These are phyloP conservation scores for Anseranas semipalmata DNA, from an alignment of 2,113 vertebrate genomes.

Conservation along the genomic window DNA sequence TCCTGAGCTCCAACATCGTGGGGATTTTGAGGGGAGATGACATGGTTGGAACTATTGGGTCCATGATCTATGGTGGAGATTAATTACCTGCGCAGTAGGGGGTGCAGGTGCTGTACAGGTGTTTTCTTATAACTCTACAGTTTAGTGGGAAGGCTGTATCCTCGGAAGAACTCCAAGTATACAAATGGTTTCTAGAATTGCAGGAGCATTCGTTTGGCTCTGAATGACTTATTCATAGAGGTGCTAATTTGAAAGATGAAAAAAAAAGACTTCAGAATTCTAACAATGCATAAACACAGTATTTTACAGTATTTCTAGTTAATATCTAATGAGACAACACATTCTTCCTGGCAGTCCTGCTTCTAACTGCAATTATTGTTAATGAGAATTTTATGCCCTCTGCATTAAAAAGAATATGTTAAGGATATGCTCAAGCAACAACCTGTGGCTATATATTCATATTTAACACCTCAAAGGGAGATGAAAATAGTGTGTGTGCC, in stretches of 20 bases:
- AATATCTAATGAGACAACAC: conserved; percentile 41
- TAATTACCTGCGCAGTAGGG: background rate
- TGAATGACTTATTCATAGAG: conserved; percentile 21
- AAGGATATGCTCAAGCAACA: background rate
- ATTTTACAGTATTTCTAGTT: conserved; percentile 39
- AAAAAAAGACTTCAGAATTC: background rate
- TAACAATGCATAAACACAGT: conserved; percentile 28
- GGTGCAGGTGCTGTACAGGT: background rate
- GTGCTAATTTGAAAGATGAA: background rate
- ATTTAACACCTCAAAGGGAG: conserved; percentile 4
- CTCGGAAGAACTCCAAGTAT: background rate
- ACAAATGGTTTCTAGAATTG: background rate
- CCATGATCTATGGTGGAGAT: background rate
- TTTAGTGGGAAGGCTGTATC: background rate
- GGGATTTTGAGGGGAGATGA: background rate
- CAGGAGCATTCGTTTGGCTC: background rate
- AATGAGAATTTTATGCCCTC: conserved; percentile 41
- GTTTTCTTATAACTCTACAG: background rate
- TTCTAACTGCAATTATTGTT: conserved; percentile 36
- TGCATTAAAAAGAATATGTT: conserved; percentile 26
- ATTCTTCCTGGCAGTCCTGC: conserved; percentile 19
- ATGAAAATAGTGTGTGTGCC: background rate
- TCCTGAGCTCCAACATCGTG: background rate
- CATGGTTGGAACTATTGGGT: background rate
- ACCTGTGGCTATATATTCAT: background rate